A percentile compares a stretch with the other conserved stretches of the same genome.
Conservation (phyloP, 2,797 vertebrate genomes). For the Coregonus sp. region DNA sequence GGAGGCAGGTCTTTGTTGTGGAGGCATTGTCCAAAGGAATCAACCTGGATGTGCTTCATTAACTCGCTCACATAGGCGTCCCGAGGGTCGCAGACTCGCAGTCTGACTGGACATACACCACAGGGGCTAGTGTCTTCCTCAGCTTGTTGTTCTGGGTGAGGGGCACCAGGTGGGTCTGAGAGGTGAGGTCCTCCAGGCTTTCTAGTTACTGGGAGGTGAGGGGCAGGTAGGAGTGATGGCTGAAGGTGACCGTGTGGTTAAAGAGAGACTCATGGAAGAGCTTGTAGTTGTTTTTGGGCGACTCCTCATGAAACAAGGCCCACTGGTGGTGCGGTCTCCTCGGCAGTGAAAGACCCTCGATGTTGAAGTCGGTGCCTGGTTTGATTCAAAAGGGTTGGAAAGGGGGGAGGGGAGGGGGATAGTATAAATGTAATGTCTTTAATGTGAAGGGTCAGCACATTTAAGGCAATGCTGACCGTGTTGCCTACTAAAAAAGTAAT, state of each 20-base stretch:
- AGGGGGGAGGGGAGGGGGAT: no score
- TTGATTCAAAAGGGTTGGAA: conserved; percentile 30
- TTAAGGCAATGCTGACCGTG: no score
- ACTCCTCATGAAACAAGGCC: conserved; percentile 87
- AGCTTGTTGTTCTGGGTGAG: conserved; percentile 77
- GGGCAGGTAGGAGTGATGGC: conserved; percentile 78
- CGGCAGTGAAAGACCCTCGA: conserved; percentile 81
- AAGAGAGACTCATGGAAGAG: conserved; percentile 80
- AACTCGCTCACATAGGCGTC: conserved; percentile 81
- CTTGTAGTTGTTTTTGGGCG: conserved; percentile 88
- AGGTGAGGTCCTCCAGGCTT: conserved; percentile 67
- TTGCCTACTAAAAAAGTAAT: no score
- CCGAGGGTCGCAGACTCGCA: conserved; percentile 81
- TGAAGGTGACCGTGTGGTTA: conserved; percentile 86
- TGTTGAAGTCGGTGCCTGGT: conserved; percentile 83
- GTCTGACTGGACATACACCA: conserved; percentile 84
- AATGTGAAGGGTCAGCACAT: no score
- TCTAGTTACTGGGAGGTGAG: conserved; percentile 85
- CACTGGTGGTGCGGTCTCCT: conserved; percentile 79
- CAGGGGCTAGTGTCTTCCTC: conserved; percentile 74
- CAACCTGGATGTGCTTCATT: conserved; percentile 81
- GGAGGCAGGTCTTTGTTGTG: conserved; percentile 80
- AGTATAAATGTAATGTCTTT: no score
- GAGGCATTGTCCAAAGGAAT: conserved; percentile 83
- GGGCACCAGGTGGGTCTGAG: conserved; percentile 71